Percentiles rank a stretch among this genome's conserved stretches.
phyloP scores from a whole-genome alignment of 2,888 invertebrate species.

The Plutella xylostella region DNA sequence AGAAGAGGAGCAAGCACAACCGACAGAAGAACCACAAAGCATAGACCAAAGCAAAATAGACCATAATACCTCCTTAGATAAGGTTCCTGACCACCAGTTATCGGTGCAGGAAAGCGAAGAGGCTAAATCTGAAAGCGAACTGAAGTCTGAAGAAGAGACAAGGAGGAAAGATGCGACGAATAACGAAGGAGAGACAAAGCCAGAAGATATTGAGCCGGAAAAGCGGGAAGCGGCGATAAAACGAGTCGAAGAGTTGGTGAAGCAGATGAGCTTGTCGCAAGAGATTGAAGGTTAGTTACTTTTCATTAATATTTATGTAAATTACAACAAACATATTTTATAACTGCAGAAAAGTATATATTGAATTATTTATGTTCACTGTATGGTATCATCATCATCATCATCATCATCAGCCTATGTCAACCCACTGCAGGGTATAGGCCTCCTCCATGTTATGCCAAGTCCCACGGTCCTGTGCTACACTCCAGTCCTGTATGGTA shows the following conservation, averaged over 20 bases:
- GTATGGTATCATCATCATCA: too few relatives aligned
- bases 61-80: conserved; percentile 39
- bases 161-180: background rate
- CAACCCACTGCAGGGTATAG: too few relatives aligned
- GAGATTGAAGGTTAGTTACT: conserved; percentile 66
- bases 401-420: too few relatives aligned
- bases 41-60: conserved; percentile 41
- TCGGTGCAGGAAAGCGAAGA: conserved; percentile 39
- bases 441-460: too few relatives aligned
- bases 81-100: conserved; percentile 26
- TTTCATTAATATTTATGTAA: background rate
- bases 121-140: conserved; percentile 25
- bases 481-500: too few relatives aligned
- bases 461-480: too few relatives aligned
- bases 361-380: too few relatives aligned
- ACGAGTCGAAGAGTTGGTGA: conserved; percentile 75
- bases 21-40: conserved; percentile 59
- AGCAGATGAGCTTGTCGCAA: conserved; percentile 83
- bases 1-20: conserved; percentile 61
- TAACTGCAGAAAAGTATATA: too few relatives aligned
- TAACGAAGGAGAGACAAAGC: background rate
- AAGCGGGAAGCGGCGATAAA: conserved; percentile 65
- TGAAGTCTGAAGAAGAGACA: conserved; percentile 23
- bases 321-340: too few relatives aligned
- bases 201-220: conserved; percentile 30